Percentiles rank a stretch among this genome's conserved stretches.
Conservation (phyloP, 2,113 vertebrate genomes). For the Crotalus horridus region DNA sequence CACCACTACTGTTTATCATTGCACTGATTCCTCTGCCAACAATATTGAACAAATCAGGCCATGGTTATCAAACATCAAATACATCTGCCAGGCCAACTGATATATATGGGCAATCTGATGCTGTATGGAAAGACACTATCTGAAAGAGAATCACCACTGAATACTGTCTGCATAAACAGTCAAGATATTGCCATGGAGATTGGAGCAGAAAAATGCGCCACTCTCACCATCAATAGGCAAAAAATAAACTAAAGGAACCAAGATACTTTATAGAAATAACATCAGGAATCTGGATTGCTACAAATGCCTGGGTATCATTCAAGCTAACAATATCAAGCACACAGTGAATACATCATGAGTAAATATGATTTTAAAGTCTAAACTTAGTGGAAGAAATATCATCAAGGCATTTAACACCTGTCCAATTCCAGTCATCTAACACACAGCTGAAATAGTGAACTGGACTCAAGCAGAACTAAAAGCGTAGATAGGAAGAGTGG, state of each 20-base stretch:
- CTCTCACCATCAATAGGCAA: neutral
- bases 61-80: neutral
- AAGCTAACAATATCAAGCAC: neutral
- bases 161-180: neutral
- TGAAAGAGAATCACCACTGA: neutral
- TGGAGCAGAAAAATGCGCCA: neutral
- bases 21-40: neutral
- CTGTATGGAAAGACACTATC: neutral
- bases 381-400: neutral
- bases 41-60: neutral
- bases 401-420: neutral
- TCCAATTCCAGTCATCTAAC: neutral
- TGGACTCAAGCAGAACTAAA: neutral
- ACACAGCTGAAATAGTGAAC: neutral
- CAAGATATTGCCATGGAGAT: neutral
- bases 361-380: neutral
- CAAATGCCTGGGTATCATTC: neutral
- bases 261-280: neutral
- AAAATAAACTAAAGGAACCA: neutral
- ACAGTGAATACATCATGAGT: neutral
- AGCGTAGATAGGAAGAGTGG: neutral
- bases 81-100: neutral
- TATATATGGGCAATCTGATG: neutral
- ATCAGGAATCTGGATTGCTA: neutral
- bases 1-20: neutral